Evolutionary conservation across 1,140 invertebrate genomes (phyloP).

Genomic region (Zaprionus nigranus): DNA sequence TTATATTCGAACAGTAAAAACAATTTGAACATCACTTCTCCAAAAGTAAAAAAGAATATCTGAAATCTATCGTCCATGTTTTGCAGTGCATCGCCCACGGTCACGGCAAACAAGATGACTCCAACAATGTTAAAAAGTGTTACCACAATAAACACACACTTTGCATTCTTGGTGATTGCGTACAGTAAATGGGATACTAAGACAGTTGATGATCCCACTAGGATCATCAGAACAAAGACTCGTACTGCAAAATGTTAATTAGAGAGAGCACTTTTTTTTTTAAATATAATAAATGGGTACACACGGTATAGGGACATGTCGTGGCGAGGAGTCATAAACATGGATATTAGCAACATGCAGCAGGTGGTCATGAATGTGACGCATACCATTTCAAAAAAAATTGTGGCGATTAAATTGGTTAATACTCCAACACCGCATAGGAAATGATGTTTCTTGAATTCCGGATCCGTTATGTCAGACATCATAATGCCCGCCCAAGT

Average conservation of each 20-base stretch:
- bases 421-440: slow-evolving; percentile 36
- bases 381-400: neutral
- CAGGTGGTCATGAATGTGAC: neutral
- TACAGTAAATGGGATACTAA: slow-evolving; percentile 37
- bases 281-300: neutral
- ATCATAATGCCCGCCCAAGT: slow-evolving; percentile 32
- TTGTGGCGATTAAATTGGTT: neutral
- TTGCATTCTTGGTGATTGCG: slow-evolving; percentile 1
- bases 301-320: slow-evolving; percentile 31
- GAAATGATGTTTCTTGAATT: slow-evolving; percentile 54
- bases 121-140: slow-evolving; percentile 20
- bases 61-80: neutral
- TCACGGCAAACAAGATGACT: slow-evolving; percentile 28
- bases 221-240: slow-evolving; percentile 6
- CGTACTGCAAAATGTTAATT: slow-evolving; percentile 19
- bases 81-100: neutral
- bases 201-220: slow-evolving; percentile 28
- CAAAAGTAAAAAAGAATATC: slow-evolving; percentile 32
- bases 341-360: neutral
- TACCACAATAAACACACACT: slow-evolving; percentile 20
- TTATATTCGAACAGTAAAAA: slow-evolving; percentile 35
- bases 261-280: neutral
- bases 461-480: slow-evolving; percentile 17
- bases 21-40: slow-evolving; percentile 38
- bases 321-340: slow-evolving; percentile 35